Base-by-base conservation (phyloP, 1,140 invertebrate species). In the Hycleus cichorii region DNA sequence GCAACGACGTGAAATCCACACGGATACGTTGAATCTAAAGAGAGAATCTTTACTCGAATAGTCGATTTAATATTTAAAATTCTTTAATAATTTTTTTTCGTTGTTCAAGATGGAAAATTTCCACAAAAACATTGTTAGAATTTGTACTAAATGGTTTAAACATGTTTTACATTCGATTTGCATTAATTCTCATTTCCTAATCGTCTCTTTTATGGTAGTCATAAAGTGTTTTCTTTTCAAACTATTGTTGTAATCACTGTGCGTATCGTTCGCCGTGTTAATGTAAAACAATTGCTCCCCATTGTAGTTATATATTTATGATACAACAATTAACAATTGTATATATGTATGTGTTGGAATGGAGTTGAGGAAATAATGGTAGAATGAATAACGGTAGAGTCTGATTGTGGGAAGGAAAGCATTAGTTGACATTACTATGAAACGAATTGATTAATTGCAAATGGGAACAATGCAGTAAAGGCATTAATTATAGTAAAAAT, bases 141-240 rank as follows among this genome's bases (percentile, higher is more conserved):
- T 53, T 53, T 46, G 43, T 46, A 42, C 51, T 53, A 53, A 53
- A 53, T 53, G 51, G 44, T 42, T 38, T 18, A 53, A 46, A 7
- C 51, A 32, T 53, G 51, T 53, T 53, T 53, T 53, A 53, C 51
- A 53, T 53, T 53, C 39, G 51, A 53, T 53, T 53, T 53, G 51
- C 51, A 53, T 53, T 53, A 53, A 53, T 53, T 53, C 46, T 45
- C 46, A 46, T 46, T 53, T 53, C 51, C 51, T 53, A 53, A 53
- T 53, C 51, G 51, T 53, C 46, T 46, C 51, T 53, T 53, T 53
- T 53, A 53, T 53, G 43, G 51, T 53, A 46, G 51, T 53, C 51
- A 53, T 53, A 53, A 53, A 53, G 51, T 53, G 51, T 45, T 53
- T 53, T 53, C 51, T 53, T 53, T 53, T 53, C 51, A 53, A 53